These are phyloP conservation scores for Drosophila barbarae DNA, from an alignment of 2,888 invertebrate genomes.

Conservation along the genomic window DNA sequence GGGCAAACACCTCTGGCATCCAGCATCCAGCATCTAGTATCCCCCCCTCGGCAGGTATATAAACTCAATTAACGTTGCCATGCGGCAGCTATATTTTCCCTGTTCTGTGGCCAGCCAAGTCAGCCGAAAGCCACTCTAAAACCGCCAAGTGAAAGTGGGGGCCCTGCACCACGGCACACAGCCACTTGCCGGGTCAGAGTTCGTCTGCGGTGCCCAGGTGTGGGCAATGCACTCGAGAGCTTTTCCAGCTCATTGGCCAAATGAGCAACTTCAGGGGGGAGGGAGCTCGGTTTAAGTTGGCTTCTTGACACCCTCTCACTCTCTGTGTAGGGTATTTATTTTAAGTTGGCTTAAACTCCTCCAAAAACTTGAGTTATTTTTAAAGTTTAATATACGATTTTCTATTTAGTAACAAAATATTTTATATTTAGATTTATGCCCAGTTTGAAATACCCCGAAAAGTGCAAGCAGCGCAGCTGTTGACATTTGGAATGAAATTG, in stretches of 20 bases:
- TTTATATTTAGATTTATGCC: background rate
- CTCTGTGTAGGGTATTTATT: background rate
- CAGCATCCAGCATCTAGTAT: conserved; percentile 9
- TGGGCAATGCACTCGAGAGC: conserved; percentile 48
- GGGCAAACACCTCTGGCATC: conserved; percentile 7
- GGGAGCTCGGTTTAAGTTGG: background rate
- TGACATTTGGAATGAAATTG: conserved; percentile 36
- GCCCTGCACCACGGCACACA: conserved; percentile 25
- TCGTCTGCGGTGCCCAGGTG: conserved; percentile 43
- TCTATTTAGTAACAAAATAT: no score
- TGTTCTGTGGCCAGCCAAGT: conserved; percentile 45
- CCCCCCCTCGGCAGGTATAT: conserved; percentile 10
- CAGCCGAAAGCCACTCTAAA: conserved; percentile 41
- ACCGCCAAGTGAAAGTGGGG: conserved; percentile 63
- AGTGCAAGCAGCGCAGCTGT: conserved; percentile 1
- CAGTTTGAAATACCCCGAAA: background rate
- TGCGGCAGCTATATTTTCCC: conserved; percentile 30
- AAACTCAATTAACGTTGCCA: conserved; percentile 62
- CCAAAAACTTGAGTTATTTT: background rate
- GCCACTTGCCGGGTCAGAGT: conserved; percentile 62
- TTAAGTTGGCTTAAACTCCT: no score
- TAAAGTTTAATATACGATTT: background rate
- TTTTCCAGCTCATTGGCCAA: conserved; percentile 52
- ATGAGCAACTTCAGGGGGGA: conserved; percentile 21
- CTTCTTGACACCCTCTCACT: background rate